Conservation (phyloP, 2,888 invertebrate species). For the Eumacrocentrus americanus region DNA sequence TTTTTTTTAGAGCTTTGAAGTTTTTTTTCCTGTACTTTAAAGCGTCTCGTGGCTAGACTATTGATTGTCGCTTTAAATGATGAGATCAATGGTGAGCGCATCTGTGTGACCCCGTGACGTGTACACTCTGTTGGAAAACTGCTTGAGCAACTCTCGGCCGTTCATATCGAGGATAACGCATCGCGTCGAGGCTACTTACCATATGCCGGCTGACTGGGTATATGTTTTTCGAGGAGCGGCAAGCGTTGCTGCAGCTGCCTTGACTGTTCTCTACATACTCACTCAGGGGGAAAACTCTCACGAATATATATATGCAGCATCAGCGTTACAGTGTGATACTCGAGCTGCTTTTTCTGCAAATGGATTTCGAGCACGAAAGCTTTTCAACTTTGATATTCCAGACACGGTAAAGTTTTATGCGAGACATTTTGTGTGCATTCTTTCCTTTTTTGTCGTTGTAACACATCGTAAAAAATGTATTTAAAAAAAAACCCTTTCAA, state of each 20-base stretch:
- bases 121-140: background rate
- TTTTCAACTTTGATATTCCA: conserved; percentile 25
- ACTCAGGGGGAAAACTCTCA: conserved; percentile 11
- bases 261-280: conserved; percentile 1
- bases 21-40: too few species aligned
- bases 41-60: background rate
- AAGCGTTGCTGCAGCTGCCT: conserved; percentile 30
- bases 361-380: conserved; percentile 24
- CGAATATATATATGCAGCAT: background rate
- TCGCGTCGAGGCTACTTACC: conserved; percentile 26
- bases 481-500: background rate
- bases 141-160: conserved; percentile 16
- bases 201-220: conserved; percentile 26
- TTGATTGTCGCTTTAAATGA: background rate
- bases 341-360: conserved; percentile 23
- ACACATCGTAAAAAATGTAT: too few species aligned
- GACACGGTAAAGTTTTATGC: conserved; percentile 10
- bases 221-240: conserved; percentile 18
- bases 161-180: conserved; percentile 15
- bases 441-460: background rate
- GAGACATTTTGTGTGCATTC: background rate
- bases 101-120: conserved; percentile 6
- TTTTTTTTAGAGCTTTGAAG: background rate
- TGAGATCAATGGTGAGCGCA: conserved; percentile 12
- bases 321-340: background rate